Evolutionary conservation across 2,888 invertebrate genomes (phyloP).

Genomic region (Aspidiotus rigidus): DNA sequence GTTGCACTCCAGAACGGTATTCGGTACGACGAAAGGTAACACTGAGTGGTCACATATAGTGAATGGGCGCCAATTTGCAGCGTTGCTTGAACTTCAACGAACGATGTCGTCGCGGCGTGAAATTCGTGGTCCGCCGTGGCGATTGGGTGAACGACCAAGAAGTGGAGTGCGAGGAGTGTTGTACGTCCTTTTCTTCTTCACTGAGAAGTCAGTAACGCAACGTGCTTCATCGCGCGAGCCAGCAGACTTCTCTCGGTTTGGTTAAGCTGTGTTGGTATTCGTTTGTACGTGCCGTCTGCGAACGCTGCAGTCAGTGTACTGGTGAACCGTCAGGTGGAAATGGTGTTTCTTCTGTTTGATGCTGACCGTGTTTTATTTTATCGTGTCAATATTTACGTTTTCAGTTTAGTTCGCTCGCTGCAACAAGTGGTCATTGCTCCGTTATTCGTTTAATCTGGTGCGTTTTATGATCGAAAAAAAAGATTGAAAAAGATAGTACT

Average conservation of each 20-base stretch:
- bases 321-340: constrained; percentile 20
- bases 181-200: too few species aligned
- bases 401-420: constrained; percentile 20
- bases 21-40: too few species aligned
- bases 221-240: constrained; percentile 1
- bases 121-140: too few species aligned
- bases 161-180: constrained; percentile 6
- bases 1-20: too few species aligned
- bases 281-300: too few species aligned
- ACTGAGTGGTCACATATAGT: too few species aligned
- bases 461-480: not conserved
- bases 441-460: constrained; percentile 3
- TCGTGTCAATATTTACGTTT: constrained; percentile 31
- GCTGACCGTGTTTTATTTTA: constrained; percentile 8
- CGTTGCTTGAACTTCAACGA: too few species aligned
- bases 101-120: too few species aligned
- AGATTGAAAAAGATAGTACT: not conserved
- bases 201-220: too few species aligned
- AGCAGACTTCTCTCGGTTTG: constrained; percentile 11
- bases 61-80: too few species aligned
- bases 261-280: not conserved
- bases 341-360: constrained; percentile 7
- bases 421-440: constrained; percentile 30
- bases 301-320: constrained; percentile 1
- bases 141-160: constrained; percentile 8